Evolutionary conservation across 2,113 vertebrate species (phyloP).

Genomic region (Coryphaenoides rupestris): DNA sequence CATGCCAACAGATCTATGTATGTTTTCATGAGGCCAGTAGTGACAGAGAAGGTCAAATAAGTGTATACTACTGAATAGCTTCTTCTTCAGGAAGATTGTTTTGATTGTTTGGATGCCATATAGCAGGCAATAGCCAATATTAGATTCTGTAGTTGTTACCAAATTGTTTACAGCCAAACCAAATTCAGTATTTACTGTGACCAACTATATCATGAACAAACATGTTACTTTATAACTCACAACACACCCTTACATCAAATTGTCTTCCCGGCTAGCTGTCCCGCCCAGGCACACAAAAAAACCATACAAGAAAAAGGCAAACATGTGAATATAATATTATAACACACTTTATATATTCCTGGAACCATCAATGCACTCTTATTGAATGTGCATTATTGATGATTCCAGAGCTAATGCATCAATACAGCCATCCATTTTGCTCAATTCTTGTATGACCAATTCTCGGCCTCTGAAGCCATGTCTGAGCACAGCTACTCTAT

Average conservation of each 20-base stretch:
- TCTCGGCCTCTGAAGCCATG: slow-evolving; percentile 42
- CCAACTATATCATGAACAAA: no score
- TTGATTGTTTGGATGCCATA: no score
- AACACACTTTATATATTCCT: background rate
- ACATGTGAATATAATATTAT: slow-evolving; percentile 2
- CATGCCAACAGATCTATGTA: no score
- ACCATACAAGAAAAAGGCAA: slow-evolving; percentile 40
- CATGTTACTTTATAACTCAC: background rate
- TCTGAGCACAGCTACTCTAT: slow-evolving; percentile 35
- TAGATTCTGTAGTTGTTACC: no score
- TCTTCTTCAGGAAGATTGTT: no score
- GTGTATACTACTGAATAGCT: no score
- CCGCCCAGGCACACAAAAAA: slow-evolving; percentile 10
- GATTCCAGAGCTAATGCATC: background rate
- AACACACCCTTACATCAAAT: background rate
- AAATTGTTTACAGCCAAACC: no score
- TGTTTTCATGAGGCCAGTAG: no score
- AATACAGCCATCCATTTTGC: slow-evolving; percentile 8
- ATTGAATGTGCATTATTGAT: background rate
- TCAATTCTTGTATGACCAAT: slow-evolving; percentile 39
- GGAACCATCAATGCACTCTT: background rate
- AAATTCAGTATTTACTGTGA: no score
- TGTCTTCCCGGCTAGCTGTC: slow-evolving; percentile 15
- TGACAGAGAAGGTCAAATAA: no score
- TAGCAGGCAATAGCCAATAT: no score